Conservation (phyloP, 2,113 vertebrate species). For the Nycticorax nycticorax region DNA sequence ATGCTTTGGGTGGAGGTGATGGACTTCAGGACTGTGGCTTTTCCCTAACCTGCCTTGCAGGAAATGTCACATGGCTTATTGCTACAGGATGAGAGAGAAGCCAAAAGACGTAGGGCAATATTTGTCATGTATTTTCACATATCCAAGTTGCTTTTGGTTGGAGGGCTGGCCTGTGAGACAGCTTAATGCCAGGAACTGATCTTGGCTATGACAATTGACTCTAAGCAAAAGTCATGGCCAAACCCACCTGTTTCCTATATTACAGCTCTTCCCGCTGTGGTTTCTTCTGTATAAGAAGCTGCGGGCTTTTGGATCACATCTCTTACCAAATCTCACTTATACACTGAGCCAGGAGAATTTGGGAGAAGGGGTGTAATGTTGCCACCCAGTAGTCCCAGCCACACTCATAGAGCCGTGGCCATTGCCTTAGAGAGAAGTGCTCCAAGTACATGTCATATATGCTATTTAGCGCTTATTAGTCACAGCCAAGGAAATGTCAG, state of each 20-base stretch:
- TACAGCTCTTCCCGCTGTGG: not conserved
- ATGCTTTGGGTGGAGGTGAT: not conserved
- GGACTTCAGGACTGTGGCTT: not conserved
- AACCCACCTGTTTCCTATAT: not conserved
- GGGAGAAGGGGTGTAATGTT: not conserved
- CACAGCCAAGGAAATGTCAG: not conserved
- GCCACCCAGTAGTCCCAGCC: not conserved
- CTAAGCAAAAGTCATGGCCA: not conserved
- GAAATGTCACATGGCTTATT: not conserved
- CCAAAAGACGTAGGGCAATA: not conserved
- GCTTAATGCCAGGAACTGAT: not conserved
- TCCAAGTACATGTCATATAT: not conserved
- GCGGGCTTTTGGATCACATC: not conserved
- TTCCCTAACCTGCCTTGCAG: not conserved
- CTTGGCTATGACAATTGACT: not conserved
- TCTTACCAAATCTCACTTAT: not conserved
- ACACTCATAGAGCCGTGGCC: not conserved
- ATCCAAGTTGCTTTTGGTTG: not conserved
- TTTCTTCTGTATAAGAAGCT: not conserved
- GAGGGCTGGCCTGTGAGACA: accelerated
- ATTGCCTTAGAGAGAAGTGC: not conserved
- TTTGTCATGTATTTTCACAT: not conserved
- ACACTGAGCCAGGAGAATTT: not conserved
- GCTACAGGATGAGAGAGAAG: not conserved
- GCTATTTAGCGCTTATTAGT: not conserved